Base-by-base conservation (phyloP, 2,888 invertebrate species). In the Blastobasis adustella region DNA sequence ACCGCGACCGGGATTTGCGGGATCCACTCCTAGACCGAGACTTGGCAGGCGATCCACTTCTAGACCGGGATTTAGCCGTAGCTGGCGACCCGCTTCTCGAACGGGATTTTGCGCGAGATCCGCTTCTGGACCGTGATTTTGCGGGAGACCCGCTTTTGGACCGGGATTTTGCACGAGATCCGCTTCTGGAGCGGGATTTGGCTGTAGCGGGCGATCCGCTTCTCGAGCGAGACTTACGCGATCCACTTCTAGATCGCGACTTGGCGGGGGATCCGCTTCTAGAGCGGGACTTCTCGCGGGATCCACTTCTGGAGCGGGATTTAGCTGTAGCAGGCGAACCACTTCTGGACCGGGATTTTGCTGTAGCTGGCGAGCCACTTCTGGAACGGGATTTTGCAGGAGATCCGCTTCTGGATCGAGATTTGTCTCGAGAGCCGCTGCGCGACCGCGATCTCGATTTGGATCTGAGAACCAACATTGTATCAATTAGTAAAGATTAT, bases 261-360 rank as follows among this genome's bases (percentile, higher is more conserved):
- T 53, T 51, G 5, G 36, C 36, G 4, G 50, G 51, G 1, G 65
- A 69, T 53, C 67, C 66, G 23, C 65, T 64, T 5, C 42, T 5
- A 5, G 42, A 42, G 41, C 51, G 49, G 1, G 56, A 54, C 0
- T 39, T 40, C 43, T 23, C 58, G 1, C 52, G 57, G 6, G 65
- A 62, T 5, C 55, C 51, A 37, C 55, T 58, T 7, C 70, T 59
- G 0, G 79, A 76, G 5, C 67, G 61, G 36, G 72, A 76, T 5
- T 70, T 65, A 3, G 43, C 6, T 10, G 5, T 43, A 38, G n/a
- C 23, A 0, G 37, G 37, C 46, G 46, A 46, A 3, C 46, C 37
- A 37, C 46, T 46, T 6, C 46, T 37, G 6, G 46, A 46, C 4
- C 46, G 42, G 5, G 42, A 42, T 8, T 42, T 42, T 1, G 42